Evolutionary conservation across 2,797 vertebrate species (phyloP).

Genomic region (Lutjanus campechanus): DNA sequence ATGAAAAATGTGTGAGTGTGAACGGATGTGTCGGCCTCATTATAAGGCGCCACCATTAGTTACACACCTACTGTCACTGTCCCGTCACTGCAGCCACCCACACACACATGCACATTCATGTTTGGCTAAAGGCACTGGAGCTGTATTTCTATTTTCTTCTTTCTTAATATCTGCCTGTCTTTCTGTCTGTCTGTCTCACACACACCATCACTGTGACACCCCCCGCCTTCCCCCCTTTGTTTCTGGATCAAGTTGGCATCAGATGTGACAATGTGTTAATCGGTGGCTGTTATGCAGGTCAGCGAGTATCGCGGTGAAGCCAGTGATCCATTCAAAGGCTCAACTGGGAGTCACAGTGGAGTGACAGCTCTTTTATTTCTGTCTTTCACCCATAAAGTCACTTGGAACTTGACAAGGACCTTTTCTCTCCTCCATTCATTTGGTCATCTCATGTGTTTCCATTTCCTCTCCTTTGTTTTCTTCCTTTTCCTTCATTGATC

Average conservation of each 20-base stretch:
- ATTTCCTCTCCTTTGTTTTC: not conserved
- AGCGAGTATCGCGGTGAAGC: slow-evolving; percentile 48
- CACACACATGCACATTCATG: not conserved
- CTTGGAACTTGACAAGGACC: slow-evolving; percentile 16
- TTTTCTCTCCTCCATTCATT: not conserved
- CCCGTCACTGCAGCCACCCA: slow-evolving; percentile 9
- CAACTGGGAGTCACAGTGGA: slow-evolving; percentile 39
- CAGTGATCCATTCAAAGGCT: slow-evolving; percentile 58
- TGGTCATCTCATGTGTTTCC: not conserved
- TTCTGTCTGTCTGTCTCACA: slow-evolving; percentile 8
- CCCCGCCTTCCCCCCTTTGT: not conserved
- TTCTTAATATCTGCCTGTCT: slow-evolving; percentile 15
- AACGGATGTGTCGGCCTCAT: slow-evolving; percentile 33
- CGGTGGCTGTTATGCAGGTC: slow-evolving; percentile 66
- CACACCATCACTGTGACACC: not conserved
- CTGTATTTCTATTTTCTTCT: slow-evolving; percentile 12
- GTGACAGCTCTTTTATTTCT: slow-evolving; percentile 59
- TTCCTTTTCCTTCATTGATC: not conserved
- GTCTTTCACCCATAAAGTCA: slow-evolving; percentile 15
- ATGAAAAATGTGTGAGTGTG: slow-evolving; percentile 28
- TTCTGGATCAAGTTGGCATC: slow-evolving; percentile 64
- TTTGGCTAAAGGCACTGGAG: not conserved
- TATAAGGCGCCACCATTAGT: slow-evolving; percentile 41
- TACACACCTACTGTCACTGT: slow-evolving; percentile 53
- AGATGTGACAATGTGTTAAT: slow-evolving; percentile 76